Evolutionary conservation across 2,888 invertebrate species (phyloP), one percentile per base, ranked within the genome.

Genomic region (Plagiodera versicolora): DNA sequence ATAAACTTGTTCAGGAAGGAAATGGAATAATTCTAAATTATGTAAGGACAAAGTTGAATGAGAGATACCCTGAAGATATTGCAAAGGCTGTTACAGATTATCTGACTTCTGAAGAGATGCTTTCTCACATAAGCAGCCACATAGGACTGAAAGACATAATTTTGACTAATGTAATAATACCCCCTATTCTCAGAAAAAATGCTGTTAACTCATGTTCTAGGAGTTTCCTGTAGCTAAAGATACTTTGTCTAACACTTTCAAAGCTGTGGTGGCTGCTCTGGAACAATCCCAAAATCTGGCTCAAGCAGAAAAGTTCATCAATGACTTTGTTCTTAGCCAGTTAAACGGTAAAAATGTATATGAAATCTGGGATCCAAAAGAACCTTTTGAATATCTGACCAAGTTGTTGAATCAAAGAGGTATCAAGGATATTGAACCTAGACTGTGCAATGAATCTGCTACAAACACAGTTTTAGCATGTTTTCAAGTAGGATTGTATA

Each of bases 401-500:
- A 83, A 84, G 1, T 79, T 93, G 28, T 78, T 94, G 24, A 77
- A 82, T 39, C 82, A 86, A 63, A 84, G 85, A 53, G 87, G 87
- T 1, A 83, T 72, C 4, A 62, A 54, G 0, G 66, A 88, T 1
- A 67, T 79, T 32, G 96, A 97, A 77, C 89, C 95, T 0, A 85
- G 98, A 65, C 76, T 98, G 1, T 86, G 98, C 49, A 89, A 89
- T 5, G 86, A 92, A 66, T 84, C 88, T 1, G 98, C 92, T 5
- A 83, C 82, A 48, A 89, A 88, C 70, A 94, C 97, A 0, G 82
- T 98, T 30, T 81, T 95, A 30, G 89, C 95, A 0, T 87, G 90
- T 57, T 97, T 90, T 78, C 86, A 92, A 76, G 90, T 98, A 9
- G 98, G 93, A 1, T 82, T 99, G 10, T 99, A 97, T 79, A 84